A percentile compares a stretch with the other conserved stretches of the same genome.
These are phyloP conservation scores for Stegana nigrithorax DNA, from an alignment of 2,888 invertebrate species.

Conservation along the genomic window DNA sequence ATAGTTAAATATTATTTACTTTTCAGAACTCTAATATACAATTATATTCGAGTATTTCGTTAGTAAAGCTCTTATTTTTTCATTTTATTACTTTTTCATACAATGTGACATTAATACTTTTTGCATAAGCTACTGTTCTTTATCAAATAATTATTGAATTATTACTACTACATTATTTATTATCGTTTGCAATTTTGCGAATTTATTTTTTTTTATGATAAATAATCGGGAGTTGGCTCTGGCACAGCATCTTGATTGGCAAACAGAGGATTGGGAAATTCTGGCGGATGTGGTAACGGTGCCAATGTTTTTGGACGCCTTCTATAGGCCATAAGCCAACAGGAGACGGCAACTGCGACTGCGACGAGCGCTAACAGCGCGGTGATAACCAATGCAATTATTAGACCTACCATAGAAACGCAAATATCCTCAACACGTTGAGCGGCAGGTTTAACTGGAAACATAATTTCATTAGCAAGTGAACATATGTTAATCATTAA, in stretches of 20 bases:
- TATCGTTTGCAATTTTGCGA: slow-evolving; percentile 26
- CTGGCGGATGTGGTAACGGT: slow-evolving; percentile 93
- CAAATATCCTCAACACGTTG: slow-evolving; percentile 85
- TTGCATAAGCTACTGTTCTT: no score
- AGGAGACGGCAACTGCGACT: slow-evolving; percentile 93
- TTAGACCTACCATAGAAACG: slow-evolving; percentile 92
- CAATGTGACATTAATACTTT: neutral
- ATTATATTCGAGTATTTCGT: no score
- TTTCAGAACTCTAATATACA: no score
- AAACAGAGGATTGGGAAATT: slow-evolving; percentile 94
- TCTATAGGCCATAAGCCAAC: slow-evolving; percentile 95
- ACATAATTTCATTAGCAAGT: neutral
- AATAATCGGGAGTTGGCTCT: slow-evolving; percentile 86
- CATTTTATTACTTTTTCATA: slow-evolving; percentile 35
- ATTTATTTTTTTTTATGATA: slow-evolving; percentile 68
- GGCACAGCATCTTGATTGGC: slow-evolving; percentile 84
- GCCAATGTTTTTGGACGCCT: slow-evolving; percentile 88
- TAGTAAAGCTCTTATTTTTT: slow-evolving; percentile 54
- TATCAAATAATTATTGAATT: slow-evolving; percentile 37
- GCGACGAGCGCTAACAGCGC: slow-evolving; percentile 91
- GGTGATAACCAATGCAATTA: slow-evolving; percentile 91
- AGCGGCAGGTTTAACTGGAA: slow-evolving; percentile 67
- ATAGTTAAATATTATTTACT: no score
- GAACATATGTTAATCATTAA: no score
- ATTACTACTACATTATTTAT: slow-evolving; percentile 42